Evolutionary conservation across 2,888 invertebrate species (phyloP), one percentile per base, ranked within the genome.

Genomic region (Pandemis cinnamomeana): DNA sequence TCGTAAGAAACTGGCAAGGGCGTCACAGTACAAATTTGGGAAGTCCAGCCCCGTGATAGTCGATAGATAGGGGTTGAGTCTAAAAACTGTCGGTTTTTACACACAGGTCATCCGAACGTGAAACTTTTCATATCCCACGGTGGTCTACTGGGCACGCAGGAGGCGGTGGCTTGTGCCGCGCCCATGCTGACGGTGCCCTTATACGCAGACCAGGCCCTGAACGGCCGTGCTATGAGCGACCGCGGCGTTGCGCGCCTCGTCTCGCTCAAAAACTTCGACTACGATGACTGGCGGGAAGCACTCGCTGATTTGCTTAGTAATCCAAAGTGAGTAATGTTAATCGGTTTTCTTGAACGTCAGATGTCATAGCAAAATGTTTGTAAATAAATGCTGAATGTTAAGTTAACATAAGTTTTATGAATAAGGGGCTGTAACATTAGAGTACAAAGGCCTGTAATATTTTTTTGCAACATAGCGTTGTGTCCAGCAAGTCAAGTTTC

Each of bases 121-220:
- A 92, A 91, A 78, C 81, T 95, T 71, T 95, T 96, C 82, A 95
- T 96, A 82, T 95, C 95, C 0, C 96, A 96, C 85, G 96, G 96
- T 6, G 96, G 96, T 6, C 88, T 95, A 58, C 91, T 95, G 73
- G 95, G 95, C 61, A 94, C 95, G 0, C 95, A 95, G 82, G 96
- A 95, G 82, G 94, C 95, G 0, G 94, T 95, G 36, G 94, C 94
- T 44, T 95, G 95, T 78, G 95, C 93, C 0, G 94, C 94, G 6
- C 95, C 95, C 0, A 93, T 95, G 85, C 80, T 95, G 48, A 95
- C 94, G 76, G 91, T 95, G 48, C 95, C 95, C 0, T 82, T 95
- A 55, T 94, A 95, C 78, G 95, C 95, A n/a, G 95, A 95, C 79
- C 94, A 91, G 80, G 92, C 91, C 0, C 83, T 95, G 27, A 95